Evolutionary conservation across 37 sponge, comb jelly and placozoan genomes (phyloP).

Genomic region (Chondrosia reniformis): DNA sequence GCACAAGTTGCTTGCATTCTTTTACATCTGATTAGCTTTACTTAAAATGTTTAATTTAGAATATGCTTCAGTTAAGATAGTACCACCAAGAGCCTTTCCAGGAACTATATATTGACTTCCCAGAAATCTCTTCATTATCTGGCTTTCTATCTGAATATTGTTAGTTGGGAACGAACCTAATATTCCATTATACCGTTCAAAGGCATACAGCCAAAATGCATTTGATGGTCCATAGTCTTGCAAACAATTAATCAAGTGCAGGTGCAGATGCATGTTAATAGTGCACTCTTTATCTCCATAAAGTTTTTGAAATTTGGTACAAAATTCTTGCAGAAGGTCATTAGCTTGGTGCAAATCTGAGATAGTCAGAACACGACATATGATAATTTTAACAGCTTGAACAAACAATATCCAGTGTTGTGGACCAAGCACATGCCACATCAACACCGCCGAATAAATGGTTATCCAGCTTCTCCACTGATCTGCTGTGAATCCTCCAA

Average conservation of each 20-base stretch:
- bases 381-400: conserved; percentile 35
- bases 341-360: conserved; percentile 38
- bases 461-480: conserved; percentile 62
- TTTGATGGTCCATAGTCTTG: conserved; percentile 24
- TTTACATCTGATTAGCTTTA: too few relatives aligned
- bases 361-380: conserved; percentile 4
- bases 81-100: too few relatives aligned
- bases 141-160: neutral
- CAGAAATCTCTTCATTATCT: conserved; percentile 2
- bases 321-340: conserved; percentile 20
- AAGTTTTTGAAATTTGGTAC: conserved; percentile 25
- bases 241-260: conserved; percentile 41
- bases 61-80: too few relatives aligned
- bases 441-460: conserved; percentile 43
- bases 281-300: conserved; percentile 46
- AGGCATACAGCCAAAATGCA: conserved; percentile 19
- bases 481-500: conserved; percentile 54
- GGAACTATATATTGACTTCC: neutral
- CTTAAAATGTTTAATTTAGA: too few relatives aligned
- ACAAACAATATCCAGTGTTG: conserved; percentile 48
- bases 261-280: conserved; percentile 54
- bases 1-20: too few relatives aligned
- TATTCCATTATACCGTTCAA: conserved; percentile 17
- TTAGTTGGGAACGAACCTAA: conserved; percentile 10
- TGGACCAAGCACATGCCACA: conserved; percentile 39